Evolutionary conservation across 2,888 invertebrate species (phyloP), one percentile per base, ranked within the genome.

Genomic region (Epirrhoe tristata): DNA sequence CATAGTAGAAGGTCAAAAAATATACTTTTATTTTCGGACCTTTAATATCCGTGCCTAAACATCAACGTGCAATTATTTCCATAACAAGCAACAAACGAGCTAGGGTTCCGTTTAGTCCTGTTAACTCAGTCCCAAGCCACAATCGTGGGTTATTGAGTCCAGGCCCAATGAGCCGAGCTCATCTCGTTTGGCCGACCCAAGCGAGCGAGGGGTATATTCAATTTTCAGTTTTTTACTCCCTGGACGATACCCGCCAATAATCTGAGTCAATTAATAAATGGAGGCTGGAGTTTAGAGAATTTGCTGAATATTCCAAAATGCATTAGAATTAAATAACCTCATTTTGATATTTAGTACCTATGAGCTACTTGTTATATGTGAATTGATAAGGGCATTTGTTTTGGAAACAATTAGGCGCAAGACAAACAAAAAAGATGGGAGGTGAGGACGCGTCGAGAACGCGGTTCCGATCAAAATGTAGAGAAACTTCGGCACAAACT

Each of bases 141-240:
- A 73, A 74, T 74, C 70, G 70, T 57, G 56, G 67, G 69, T 75
- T 72, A 75, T 75, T 71, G 76, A 76, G 73, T 74, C 71, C 67
- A 32, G 66, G 63, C 63, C 63, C 77, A 75, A 76, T 77, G 77
- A 77, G 66, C 67, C 75, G 69, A 53, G 63, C 66, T 76, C 76
- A 76, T 72, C 75, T 77, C 74, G 72, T 78, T 75, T 71, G 66
- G 71, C 69, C 73, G 75, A 71, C 74, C 67, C 65, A 58, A 58
- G 65, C 65, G 74, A 77, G 72, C 76, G 74, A 73, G 67, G 61
- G 62, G 66, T 74, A 71, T 75, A 77, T 77, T 77, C 74, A 76
- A 77, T 75, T 76, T 75, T 71, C 61, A 74, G 66, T 69, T 68
- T 64, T 64, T 64, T 50, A 63, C 24, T 68, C 68, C 68, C 68